Base-by-base conservation (phyloP, 2,888 invertebrate genomes). In the Corythucha ciliata region DNA sequence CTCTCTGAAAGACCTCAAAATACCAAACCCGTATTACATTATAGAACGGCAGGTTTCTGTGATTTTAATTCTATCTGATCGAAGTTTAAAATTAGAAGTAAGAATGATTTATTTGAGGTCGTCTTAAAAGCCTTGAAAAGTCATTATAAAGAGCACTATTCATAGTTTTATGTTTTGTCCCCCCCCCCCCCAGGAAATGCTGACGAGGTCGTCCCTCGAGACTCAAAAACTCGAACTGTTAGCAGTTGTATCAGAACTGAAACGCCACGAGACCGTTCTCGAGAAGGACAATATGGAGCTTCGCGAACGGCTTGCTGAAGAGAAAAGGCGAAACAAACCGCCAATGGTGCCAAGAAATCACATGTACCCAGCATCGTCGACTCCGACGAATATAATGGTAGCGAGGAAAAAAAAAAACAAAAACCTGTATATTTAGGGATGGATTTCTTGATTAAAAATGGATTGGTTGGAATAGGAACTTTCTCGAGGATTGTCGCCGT, bases 141-240 rank as follows among this genome's bases (percentile, higher is more conserved):
- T n/a, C 33, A 33, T 29, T 29, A 10, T 29, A 8, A 29, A 25
- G 39, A 36, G 22, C 26, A 7, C 18, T 16, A 33, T 16, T 33
- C 14, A 33, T 18, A 7, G 14, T 33, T 52, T 42, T n/a, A n/a
- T n/a, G n/a, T n/a, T n/a, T n/a, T n/a, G n/a, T n/a, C n/a, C n/a
- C n/a, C n/a, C n/a, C n/a, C 51, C 55, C 55, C 67, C 67, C 10
- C 69, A 88, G 87, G 89, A 91, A 75, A 78, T 91, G 72, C 71
- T 92, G 47, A 83, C 85, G 48, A 76, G 90, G 49, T 90, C 92
- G 18, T 83, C 90, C 3, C 69, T 94, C 56, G 94, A 96, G 73
- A 92, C 92, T 0, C 92, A 93, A 70, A 93, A 94, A 70, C 70
- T 96, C 63, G 94, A 96, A 69, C 72, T 97, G 58, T 76, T 96